Conservation (phyloP, 1,140 invertebrate species). For the Trichomalopsis sarcophagae region DNA sequence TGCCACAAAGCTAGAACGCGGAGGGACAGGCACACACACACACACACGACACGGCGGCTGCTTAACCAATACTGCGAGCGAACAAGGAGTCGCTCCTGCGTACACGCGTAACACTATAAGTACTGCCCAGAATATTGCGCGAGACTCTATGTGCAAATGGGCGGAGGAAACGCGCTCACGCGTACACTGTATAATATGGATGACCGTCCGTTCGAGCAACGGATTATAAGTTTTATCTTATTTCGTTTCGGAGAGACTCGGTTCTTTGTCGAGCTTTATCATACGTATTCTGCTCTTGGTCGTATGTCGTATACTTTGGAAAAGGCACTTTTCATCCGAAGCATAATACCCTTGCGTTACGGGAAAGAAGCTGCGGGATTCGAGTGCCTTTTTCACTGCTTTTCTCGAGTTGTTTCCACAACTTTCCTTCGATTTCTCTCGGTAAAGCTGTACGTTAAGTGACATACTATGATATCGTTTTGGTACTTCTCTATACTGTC, state of each 20-base stretch:
- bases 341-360: neutral
- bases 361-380: neutral
- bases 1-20: neutral
- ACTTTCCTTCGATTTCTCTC: too few species aligned
- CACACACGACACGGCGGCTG: neutral
- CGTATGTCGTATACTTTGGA: neutral
- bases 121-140: slow-evolving; percentile 29
- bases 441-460: neutral
- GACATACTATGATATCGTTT: neutral
- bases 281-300: neutral
- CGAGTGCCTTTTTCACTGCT: slow-evolving; percentile 7
- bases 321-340: slow-evolving; percentile 1
- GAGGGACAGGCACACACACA: neutral
- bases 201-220: slow-evolving; percentile 4
- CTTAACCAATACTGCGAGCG: neutral
- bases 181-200: neutral
- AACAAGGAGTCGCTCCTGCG: neutral
- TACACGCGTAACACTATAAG: neutral
- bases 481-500: too few species aligned
- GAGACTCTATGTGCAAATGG: neutral
- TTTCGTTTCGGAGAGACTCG: neutral
- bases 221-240: neutral
- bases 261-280: neutral
- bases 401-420: neutral
- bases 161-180: neutral